phyloP scores from a whole-genome alignment of 92 coral and sea anemone genomes.

The Paramuricea clavata region DNA sequence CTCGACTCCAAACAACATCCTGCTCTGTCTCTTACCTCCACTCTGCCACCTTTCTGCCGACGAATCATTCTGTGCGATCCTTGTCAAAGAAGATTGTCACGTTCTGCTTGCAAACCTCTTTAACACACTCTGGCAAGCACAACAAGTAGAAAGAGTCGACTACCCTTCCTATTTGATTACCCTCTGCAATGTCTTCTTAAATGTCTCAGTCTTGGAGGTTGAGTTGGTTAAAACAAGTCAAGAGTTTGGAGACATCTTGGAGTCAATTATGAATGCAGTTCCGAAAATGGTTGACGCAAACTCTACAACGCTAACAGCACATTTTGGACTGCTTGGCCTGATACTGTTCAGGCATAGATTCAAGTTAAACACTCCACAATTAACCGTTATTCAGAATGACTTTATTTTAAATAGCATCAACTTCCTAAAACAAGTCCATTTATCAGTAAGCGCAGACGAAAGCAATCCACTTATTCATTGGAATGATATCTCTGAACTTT shows the following conservation, averaged over 20 bases:
- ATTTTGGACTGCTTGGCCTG: conserved; percentile 80
- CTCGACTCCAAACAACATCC: conserved; percentile 35
- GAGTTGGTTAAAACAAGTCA: conserved; percentile 52
- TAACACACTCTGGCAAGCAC: conserved; percentile 68
- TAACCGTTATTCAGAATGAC: conserved; percentile 2
- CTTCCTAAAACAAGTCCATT: conserved; percentile 70
- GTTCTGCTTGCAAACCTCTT: conserved; percentile 69
- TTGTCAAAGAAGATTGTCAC: conserved; percentile 67
- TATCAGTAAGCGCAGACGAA: not conserved
- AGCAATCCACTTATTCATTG: conserved; percentile 54
- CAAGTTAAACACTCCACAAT: not conserved
- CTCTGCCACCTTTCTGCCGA: conserved; percentile 95
- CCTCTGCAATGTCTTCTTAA: conserved; percentile 80
- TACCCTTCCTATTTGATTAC: conserved; percentile 67
- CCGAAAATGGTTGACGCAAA: conserved; percentile 40
- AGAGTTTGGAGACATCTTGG: conserved; percentile 61
- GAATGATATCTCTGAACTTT: conserved; percentile 79
- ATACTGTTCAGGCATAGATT: conserved; percentile 65
- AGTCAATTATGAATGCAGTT: conserved; percentile 40
- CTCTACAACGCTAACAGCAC: conserved; percentile 55
- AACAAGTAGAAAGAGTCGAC: conserved; percentile 22
- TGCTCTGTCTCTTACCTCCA: conserved; percentile 83
- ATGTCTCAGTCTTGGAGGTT: conserved; percentile 84
- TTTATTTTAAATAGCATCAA: conserved; percentile 14
- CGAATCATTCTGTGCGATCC: conserved; percentile 76